Percentiles rank a stretch among this genome's conserved stretches.
Evolutionary conservation across 2,797 vertebrate species (phyloP).

Genomic region (Chrysocyon brachyurus): DNA sequence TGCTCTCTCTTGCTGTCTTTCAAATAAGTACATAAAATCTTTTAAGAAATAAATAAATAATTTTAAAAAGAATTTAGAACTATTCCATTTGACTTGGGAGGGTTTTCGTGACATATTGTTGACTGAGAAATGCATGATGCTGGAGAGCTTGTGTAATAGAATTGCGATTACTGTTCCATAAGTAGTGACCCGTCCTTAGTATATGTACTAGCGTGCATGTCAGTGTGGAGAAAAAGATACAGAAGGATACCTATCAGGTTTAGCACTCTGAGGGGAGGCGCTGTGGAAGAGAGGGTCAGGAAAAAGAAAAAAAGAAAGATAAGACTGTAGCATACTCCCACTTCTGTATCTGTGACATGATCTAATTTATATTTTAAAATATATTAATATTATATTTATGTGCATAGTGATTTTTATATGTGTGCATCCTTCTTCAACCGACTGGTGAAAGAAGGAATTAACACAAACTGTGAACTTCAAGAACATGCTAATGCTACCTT

Average conservation of each 20-base stretch:
- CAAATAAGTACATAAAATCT: not conserved
- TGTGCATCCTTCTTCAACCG: not conserved
- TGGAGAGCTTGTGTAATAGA: not conserved
- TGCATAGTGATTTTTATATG: not conserved
- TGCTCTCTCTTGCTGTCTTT: not conserved
- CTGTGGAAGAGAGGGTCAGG: not conserved
- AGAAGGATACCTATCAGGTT: not conserved
- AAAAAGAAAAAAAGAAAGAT: not conserved
- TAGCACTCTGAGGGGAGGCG: not conserved
- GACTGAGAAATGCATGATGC: conserved; percentile 9
- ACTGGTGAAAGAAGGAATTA: not conserved
- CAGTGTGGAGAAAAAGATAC: not conserved
- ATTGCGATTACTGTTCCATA: conserved; percentile 53
- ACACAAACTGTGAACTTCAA: conserved; percentile 20
- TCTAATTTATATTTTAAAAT: not conserved
- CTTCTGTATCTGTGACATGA: not conserved
- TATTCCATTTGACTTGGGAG: not conserved
- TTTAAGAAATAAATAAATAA: not conserved
- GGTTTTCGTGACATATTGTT: conserved; percentile 10
- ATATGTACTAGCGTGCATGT: not conserved
- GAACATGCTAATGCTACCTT: not conserved
- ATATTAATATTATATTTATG: not conserved
- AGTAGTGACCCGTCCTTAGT: not conserved
- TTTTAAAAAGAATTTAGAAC: not conserved
- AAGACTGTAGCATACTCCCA: not conserved